Percentiles rank a stretch among this genome's conserved stretches.
These are phyloP conservation scores for Todiramphus saurophagus DNA, from an alignment of 2,113 vertebrate species.

Conservation along the genomic window DNA sequence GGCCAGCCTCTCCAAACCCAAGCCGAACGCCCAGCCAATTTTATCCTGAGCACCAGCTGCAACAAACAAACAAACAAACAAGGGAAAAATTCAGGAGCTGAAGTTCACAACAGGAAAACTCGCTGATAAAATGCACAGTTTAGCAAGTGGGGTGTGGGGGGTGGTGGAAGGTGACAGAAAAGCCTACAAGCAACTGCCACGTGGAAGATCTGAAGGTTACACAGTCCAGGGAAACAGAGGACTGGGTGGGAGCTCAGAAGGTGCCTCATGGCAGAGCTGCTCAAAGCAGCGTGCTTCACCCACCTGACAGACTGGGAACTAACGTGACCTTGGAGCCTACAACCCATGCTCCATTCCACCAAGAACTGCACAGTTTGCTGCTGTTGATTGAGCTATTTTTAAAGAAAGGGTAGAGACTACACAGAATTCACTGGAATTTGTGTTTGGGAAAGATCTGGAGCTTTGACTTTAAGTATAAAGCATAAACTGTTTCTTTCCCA, in stretches of 20 bases:
- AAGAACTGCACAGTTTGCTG: not conserved
- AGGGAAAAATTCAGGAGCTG: not conserved
- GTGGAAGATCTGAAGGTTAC: not conserved
- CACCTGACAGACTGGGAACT: not conserved
- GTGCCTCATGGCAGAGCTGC: not conserved
- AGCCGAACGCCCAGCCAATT: conserved; percentile 93
- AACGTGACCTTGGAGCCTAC: too few relatives aligned
- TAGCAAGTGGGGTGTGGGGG: not conserved
- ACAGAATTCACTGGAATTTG: not conserved
- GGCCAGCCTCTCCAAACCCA: conserved; percentile 91
- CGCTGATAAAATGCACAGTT: not conserved
- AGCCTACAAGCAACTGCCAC: conserved; percentile 46
- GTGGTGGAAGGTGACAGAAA: not conserved
- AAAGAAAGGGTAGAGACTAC: not conserved
- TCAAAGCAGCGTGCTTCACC: not conserved
- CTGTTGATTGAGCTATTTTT: not conserved
- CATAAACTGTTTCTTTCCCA: not conserved
- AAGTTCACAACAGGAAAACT: not conserved
- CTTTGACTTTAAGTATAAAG: not conserved
- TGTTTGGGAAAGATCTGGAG: not conserved
- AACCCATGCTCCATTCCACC: not conserved
- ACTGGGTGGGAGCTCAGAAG: not conserved
- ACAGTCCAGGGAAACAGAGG: not conserved
- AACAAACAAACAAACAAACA: conserved; percentile 40
- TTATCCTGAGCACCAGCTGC: conserved; percentile 86